A percentile compares a stretch with the other conserved stretches of the same genome.
Evolutionary conservation across 2,113 vertebrate genomes (phyloP).

Genomic region (Leptocoma aspasia): DNA sequence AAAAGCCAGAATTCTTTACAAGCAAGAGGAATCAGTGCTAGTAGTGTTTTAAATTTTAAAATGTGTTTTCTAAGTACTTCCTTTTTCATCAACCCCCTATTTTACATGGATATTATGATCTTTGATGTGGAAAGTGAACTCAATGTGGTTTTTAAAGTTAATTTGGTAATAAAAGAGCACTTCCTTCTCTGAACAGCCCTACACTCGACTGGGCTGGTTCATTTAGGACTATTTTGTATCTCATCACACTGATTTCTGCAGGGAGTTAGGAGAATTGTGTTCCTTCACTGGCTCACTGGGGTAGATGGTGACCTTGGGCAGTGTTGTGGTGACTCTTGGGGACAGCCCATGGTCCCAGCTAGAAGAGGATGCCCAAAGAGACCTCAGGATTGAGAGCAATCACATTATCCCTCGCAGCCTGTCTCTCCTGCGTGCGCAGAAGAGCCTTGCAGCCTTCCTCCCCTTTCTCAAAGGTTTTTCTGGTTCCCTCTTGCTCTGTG

Average conservation of each 20-base stretch:
- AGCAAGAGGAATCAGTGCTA: background rate
- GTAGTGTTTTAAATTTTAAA: constrained; percentile 5
- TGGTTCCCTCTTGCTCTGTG: background rate
- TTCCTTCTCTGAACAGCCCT: background rate
- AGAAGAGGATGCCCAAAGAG: background rate
- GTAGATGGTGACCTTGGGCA: background rate
- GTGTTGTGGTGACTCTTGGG: background rate
- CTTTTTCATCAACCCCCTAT: background rate
- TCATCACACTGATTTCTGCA: background rate
- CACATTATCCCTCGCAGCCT: accelerated
- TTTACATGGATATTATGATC: background rate
- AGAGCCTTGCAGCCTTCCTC: background rate
- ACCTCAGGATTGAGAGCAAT: background rate
- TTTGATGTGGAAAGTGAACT: constrained; percentile 1
- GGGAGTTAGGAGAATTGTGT: background rate
- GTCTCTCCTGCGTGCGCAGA: background rate
- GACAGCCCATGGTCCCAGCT: background rate
- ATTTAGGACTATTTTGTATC: background rate
- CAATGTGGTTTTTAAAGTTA: background rate
- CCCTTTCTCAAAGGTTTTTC: background rate
- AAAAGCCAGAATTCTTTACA: background rate
- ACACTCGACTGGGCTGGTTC: accelerated
- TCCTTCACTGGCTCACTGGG: background rate
- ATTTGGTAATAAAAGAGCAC: constrained; percentile 18
- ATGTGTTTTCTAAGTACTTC: constrained; percentile 15